Percentiles rank a stretch among this genome's conserved stretches.
These are phyloP conservation scores for Lateolabrax maculatus DNA, from an alignment of 2,797 vertebrate species.

Conservation along the genomic window DNA sequence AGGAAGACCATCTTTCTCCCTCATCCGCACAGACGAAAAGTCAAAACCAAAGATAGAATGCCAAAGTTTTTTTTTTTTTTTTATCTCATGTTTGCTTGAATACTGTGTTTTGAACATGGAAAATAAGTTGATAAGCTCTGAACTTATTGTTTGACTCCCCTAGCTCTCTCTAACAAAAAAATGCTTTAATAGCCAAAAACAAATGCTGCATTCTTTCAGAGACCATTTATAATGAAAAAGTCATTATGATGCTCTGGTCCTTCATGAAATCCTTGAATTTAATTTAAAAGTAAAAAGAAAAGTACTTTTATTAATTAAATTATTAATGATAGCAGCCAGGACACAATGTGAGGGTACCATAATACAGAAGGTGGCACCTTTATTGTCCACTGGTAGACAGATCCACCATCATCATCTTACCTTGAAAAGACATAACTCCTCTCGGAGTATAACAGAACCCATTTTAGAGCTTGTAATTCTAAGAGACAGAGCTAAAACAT, in stretches of 20 bases:
- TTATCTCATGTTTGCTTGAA: background rate
- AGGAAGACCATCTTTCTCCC: constrained; percentile 49
- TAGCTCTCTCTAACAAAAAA: background rate
- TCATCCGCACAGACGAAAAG: constrained; percentile 24
- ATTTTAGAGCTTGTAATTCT: background rate
- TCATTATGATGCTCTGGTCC: background rate
- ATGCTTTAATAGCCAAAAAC: background rate
- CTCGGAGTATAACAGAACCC: background rate
- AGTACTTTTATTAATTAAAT: background rate
- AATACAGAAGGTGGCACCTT: background rate
- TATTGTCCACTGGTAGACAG: background rate
- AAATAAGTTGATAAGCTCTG: constrained; percentile 3
- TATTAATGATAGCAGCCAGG: background rate
- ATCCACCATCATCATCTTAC: background rate
- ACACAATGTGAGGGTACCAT: background rate
- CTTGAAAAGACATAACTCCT: background rate
- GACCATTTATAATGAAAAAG: background rate
- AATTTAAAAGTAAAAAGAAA: background rate
- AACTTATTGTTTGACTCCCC: background rate
- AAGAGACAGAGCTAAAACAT: background rate
- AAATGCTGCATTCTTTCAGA: background rate
- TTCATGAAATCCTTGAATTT: background rate
- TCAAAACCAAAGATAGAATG: constrained; percentile 26
- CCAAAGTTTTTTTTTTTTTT: constrained; percentile 3
- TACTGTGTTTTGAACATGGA: background rate